These are phyloP conservation scores for Eurois occulta DNA, from an alignment of 2,888 invertebrate species.

Conservation along the genomic window DNA sequence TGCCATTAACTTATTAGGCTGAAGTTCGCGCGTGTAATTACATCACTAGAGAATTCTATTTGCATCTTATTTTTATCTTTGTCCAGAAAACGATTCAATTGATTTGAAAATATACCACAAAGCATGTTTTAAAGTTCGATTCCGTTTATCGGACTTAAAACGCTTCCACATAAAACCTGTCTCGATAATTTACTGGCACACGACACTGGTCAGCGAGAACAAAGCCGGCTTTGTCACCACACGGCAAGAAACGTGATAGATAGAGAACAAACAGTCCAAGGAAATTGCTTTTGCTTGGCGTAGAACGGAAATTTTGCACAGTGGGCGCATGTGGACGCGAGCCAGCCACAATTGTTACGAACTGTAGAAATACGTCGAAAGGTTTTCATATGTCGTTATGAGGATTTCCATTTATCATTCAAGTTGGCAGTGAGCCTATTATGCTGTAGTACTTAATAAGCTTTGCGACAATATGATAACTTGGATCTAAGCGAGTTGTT, in stretches of 20 bases:
- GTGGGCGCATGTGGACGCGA: conserved; percentile 55
- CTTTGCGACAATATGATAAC: conserved; percentile 46
- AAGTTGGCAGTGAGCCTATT: conserved; percentile 60
- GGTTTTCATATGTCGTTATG: conserved; percentile 58
- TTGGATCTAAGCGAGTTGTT: conserved; percentile 38
- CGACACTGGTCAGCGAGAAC: conserved; percentile 38
- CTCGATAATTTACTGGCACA: conserved; percentile 40
- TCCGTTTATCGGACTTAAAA: conserved; percentile 14
- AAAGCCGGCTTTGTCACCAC: conserved; percentile 49
- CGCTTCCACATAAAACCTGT: conserved; percentile 20
- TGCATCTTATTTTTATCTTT: not conserved
- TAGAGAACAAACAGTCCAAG: conserved; percentile 64
- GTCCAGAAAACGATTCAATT: not conserved
- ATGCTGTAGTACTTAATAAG: conserved; percentile 53
- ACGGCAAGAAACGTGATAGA: conserved; percentile 59
- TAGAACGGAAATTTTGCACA: conserved; percentile 62
- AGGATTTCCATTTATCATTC: conserved; percentile 62
- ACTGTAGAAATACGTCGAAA: conserved; percentile 56
- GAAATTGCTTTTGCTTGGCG: conserved; percentile 73
- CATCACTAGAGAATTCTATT: conserved; percentile 6
- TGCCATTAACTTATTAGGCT: conserved; percentile 9
- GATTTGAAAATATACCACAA: conserved; percentile 9
- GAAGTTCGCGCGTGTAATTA: conserved; percentile 16
- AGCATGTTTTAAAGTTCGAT: conserved; percentile 2
- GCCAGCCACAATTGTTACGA: conserved; percentile 50